Evolutionary conservation across 1,140 invertebrate species (phyloP).

Genomic region (Galendromus occidentalis): DNA sequence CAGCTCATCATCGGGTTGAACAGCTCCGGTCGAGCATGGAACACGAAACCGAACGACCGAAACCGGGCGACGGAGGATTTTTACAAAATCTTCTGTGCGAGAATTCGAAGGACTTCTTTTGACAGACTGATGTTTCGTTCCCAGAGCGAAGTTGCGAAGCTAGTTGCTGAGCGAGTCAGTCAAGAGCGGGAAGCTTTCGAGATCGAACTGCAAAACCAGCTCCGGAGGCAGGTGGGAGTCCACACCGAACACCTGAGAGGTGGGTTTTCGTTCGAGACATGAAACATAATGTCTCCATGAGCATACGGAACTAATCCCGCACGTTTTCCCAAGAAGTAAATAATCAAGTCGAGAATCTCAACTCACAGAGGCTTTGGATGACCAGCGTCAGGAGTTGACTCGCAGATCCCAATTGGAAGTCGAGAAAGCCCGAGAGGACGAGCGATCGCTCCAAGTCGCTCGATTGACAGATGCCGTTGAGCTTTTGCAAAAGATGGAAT

Average conservation of each 20-base stretch:
- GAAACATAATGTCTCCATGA: too few relatives aligned
- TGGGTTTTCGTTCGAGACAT: constrained; percentile 1
- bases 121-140: too few relatives aligned
- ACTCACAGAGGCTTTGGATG: constrained; percentile 35
- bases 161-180: constrained; percentile 31
- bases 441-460: constrained; percentile 44
- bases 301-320: too few relatives aligned
- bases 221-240: constrained; percentile 55
- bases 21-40: too few relatives aligned
- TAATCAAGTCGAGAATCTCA: too few relatives aligned
- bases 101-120: too few relatives aligned
- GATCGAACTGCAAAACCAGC: constrained; percentile 46
- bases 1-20: too few relatives aligned
- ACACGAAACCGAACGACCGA: too few relatives aligned
- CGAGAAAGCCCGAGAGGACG: constrained; percentile 48
- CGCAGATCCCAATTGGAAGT: constrained; percentile 39
- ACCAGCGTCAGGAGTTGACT: constrained; percentile 47
- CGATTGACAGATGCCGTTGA: constrained; percentile 57
- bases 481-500: constrained; percentile 24
- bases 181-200: constrained; percentile 44
- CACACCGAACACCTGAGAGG: constrained; percentile 61
- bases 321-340: too few relatives aligned
- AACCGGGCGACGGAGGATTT: too few relatives aligned
- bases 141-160: not conserved
- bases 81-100: too few relatives aligned